Evolutionary conservation across 2,113 vertebrate genomes (phyloP).

Genomic region (Pampusana beccarii): DNA sequence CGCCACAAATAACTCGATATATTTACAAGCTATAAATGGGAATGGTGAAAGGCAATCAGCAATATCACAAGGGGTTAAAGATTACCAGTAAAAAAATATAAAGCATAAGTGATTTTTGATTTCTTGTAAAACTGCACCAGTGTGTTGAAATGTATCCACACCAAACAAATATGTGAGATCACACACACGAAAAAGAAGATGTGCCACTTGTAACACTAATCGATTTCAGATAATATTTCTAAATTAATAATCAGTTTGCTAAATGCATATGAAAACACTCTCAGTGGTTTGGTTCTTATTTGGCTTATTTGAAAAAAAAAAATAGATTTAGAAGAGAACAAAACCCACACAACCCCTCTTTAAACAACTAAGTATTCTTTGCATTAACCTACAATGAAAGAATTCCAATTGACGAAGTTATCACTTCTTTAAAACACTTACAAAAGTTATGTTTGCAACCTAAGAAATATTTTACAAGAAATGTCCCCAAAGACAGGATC

Average conservation of each 20-base stretch:
- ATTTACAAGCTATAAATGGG: not conserved
- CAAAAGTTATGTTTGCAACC: not conserved
- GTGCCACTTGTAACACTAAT: not conserved
- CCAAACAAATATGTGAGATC: not conserved
- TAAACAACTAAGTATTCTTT: not conserved
- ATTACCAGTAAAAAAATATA: not conserved
- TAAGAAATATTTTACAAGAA: not conserved
- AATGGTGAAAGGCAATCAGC: not conserved
- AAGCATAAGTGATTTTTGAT: not conserved
- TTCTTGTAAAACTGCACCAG: not conserved
- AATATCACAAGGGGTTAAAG: not conserved
- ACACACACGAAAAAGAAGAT: accelerated
- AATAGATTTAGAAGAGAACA: not conserved
- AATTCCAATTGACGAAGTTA: not conserved
- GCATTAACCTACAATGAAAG: not conserved
- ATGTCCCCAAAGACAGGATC: not conserved
- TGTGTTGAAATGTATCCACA: not conserved
- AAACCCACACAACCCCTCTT: accelerated
- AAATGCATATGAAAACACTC: not conserved
- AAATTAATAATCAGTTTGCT: not conserved
- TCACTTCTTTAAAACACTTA: not conserved
- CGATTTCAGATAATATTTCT: not conserved
- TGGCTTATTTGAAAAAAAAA: not conserved
- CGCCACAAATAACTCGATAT: not conserved
- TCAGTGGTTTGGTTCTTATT: not conserved